A percentile compares a stretch with the other conserved stretches of the same genome.
phyloP scores from a whole-genome alignment of 1,140 invertebrate species.

The Nephila pilipes region DNA sequence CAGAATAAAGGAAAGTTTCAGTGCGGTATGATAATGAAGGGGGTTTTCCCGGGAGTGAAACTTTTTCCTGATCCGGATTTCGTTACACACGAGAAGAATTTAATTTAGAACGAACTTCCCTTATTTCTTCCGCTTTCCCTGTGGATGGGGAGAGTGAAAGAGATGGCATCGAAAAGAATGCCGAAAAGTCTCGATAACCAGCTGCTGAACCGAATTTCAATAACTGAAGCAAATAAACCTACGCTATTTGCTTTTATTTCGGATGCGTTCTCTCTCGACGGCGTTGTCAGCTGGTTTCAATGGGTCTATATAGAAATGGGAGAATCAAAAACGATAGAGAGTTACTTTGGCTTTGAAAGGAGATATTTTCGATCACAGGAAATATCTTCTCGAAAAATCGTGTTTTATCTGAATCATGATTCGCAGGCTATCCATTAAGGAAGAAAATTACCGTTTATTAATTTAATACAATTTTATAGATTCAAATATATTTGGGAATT shows the following conservation, averaged over 20 bases:
- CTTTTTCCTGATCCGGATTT: constrained; percentile 36
- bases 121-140: background rate
- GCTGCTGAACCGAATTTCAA: constrained; percentile 37
- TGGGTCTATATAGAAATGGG: background rate
- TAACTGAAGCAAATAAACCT: constrained; percentile 20
- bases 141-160: background rate
- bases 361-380: background rate
- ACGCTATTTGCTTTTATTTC: constrained; percentile 15
- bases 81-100: constrained; percentile 53
- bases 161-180: background rate
- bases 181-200: constrained; percentile 29
- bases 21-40: constrained; percentile 36
- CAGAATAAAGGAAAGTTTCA: constrained; percentile 2
- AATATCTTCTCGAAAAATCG: too few relatives aligned
- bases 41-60: constrained; percentile 1
- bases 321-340: background rate
- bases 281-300: background rate
- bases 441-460: too few relatives aligned
- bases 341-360: background rate
- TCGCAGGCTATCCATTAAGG: too few relatives aligned
- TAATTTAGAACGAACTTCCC: constrained; percentile 33
- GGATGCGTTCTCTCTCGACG: background rate
- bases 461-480: too few relatives aligned
- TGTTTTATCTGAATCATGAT: too few relatives aligned
- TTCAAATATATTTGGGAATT: too few relatives aligned